Evolutionary conservation across 2,797 vertebrate species (phyloP).

Genomic region (Galaxias olidus): DNA sequence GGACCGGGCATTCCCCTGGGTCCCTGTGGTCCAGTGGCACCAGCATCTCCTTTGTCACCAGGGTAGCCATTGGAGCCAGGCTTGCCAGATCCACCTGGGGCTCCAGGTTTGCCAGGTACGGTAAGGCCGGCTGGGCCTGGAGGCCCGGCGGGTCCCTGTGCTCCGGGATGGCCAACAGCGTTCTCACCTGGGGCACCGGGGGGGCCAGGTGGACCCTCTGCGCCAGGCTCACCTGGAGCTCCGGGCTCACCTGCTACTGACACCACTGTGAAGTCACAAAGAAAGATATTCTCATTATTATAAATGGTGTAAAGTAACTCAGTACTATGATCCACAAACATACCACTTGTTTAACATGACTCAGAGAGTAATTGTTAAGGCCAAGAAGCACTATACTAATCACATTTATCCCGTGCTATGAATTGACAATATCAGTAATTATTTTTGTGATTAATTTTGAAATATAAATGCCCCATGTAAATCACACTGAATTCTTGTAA

Average conservation of each 20-base stretch:
- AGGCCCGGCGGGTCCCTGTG: constrained; percentile 84
- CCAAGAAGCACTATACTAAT: no score
- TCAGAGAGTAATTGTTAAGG: no score
- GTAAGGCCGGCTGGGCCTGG: constrained; percentile 87
- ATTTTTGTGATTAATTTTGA: no score
- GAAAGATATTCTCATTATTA: constrained; percentile 26
- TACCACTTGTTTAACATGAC: no score
- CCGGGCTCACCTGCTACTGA: constrained; percentile 84
- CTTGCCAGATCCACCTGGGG: constrained; percentile 90
- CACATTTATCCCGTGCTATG: no score
- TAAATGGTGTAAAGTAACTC: neutral
- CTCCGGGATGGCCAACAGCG: constrained; percentile 82
- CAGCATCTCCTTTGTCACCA: constrained; percentile 88
- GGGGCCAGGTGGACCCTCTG: constrained; percentile 87
- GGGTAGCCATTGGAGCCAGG: constrained; percentile 81
- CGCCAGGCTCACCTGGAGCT: constrained; percentile 85
- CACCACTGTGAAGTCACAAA: constrained; percentile 53
- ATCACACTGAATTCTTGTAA: no score
- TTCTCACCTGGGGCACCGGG: constrained; percentile 84
- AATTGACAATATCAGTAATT: no score
- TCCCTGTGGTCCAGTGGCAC: constrained; percentile 84
- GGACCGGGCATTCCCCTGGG: constrained; percentile 86
- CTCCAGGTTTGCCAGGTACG: constrained; percentile 86
- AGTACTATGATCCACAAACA: neutral
- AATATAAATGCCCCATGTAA: no score